Percentiles rank a stretch among this genome's conserved stretches.
Conservation (phyloP, 2,797 vertebrate genomes). For the Fundulus diaphanus region DNA sequence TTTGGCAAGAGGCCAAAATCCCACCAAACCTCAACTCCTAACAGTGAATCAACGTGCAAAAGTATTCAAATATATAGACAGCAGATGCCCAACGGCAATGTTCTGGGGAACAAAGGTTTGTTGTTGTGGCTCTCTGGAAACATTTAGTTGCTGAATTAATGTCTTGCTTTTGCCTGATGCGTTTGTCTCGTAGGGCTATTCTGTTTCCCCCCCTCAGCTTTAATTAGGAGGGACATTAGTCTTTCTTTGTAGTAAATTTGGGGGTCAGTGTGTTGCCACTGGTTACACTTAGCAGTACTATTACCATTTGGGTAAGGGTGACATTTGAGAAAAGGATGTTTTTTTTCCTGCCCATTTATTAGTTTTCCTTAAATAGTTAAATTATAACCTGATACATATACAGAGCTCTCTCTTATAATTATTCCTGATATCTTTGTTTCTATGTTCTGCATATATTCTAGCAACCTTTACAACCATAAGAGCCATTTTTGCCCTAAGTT, state of each 20-base stretch:
- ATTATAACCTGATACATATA: neutral
- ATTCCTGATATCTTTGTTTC: neutral
- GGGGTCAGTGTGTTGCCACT: slow-evolving; percentile 6
- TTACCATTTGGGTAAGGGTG: neutral
- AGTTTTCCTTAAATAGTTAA: no score
- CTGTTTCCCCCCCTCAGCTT: slow-evolving; percentile 1
- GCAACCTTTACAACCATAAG: neutral
- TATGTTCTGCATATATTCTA: no score
- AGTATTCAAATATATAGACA: slow-evolving; percentile 7
- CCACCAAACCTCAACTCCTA: slow-evolving; percentile 18
- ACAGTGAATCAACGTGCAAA: slow-evolving; percentile 6
- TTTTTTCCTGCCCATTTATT: neutral
- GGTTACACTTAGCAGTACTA: slow-evolving; percentile 2
- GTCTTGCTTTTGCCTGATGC: slow-evolving; percentile 14
- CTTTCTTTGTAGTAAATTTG: slow-evolving; percentile 18
- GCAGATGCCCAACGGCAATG: neutral
- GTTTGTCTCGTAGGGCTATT: slow-evolving; percentile 16
- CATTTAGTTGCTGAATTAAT: slow-evolving; percentile 24
- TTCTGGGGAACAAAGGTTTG: neutral
- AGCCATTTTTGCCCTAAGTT: no score
- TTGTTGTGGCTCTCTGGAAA: slow-evolving; percentile 3
- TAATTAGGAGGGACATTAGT: neutral
- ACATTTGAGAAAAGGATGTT: neutral
- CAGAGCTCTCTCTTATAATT: neutral
- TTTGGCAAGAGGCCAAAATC: neutral